Percentiles rank a stretch among this genome's conserved stretches.
Evolutionary conservation across 2,797 vertebrate genomes (phyloP).

Genomic region (Arrhamphus sclerolepis): DNA sequence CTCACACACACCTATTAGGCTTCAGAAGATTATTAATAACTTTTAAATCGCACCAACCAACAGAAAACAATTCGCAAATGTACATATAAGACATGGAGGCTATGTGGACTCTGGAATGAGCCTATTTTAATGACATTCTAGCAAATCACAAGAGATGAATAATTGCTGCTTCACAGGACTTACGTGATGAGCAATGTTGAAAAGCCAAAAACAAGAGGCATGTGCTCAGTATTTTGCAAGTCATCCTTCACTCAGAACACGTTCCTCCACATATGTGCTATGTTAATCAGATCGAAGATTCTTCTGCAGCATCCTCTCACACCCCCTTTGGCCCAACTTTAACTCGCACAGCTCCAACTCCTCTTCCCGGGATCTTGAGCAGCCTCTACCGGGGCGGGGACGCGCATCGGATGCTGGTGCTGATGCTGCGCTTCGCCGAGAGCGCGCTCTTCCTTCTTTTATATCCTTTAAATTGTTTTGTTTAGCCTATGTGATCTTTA

Average conservation of each 20-base stretch:
- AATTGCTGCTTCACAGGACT: constrained; percentile 72
- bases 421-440: constrained; percentile 79
- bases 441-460: constrained; percentile 72
- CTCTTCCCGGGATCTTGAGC: constrained; percentile 78
- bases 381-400: constrained; percentile 75
- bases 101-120: constrained; percentile 23
- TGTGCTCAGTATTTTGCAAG: constrained; percentile 79
- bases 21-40: constrained; percentile 39
- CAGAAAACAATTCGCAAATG: constrained; percentile 24
- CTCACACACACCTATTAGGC: constrained; percentile 24
- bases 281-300: constrained; percentile 62
- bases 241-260: constrained; percentile 77
- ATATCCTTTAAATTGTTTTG: constrained; percentile 49
- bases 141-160: constrained; percentile 41
- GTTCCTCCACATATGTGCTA: constrained; percentile 57
- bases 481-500: constrained; percentile 45
- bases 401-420: constrained; percentile 75
- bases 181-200: constrained; percentile 84
- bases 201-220: constrained; percentile 79
- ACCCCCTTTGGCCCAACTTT: constrained; percentile 77
- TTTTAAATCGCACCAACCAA: constrained; percentile 28
- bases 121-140: constrained; percentile 23
- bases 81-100: constrained; percentile 7
- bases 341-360: constrained; percentile 80
- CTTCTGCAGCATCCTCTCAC: constrained; percentile 72